These are phyloP conservation scores for Pammene aurita DNA, from an alignment of 2,888 invertebrate species.

Conservation along the genomic window DNA sequence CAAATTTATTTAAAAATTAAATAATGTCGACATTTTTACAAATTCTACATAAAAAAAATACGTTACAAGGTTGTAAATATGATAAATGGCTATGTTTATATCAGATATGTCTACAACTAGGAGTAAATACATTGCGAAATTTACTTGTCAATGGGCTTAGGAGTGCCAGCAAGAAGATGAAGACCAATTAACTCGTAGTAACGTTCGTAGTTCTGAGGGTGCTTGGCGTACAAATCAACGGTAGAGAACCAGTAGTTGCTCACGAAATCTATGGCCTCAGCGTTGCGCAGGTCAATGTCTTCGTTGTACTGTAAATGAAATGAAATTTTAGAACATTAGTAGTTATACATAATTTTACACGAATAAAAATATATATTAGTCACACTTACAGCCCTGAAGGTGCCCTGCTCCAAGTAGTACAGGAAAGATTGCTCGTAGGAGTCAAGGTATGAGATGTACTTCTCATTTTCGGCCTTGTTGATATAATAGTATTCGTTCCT, in stretches of 20 bases:
- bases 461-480: slow-evolving; percentile 71
- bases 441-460: slow-evolving; percentile 81
- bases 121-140: slow-evolving; percentile 39
- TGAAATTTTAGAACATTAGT: neutral
- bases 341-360: too few relatives aligned
- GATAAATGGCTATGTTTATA: too few relatives aligned
- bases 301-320: slow-evolving; percentile 58
- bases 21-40: too few relatives aligned
- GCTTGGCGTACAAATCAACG: slow-evolving; percentile 70
- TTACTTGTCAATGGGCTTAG: slow-evolving; percentile 57
- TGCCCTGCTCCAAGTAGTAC: slow-evolving; percentile 16
- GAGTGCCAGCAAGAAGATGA: slow-evolving; percentile 65
- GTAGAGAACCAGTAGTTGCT: slow-evolving; percentile 84
- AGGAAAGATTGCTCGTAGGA: slow-evolving; percentile 73
- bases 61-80: neutral
- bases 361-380: too few relatives aligned
- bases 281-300: slow-evolving; percentile 62
- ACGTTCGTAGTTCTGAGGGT: slow-evolving; percentile 67
- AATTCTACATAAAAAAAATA: too few relatives aligned
- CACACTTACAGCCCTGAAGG: slow-evolving; percentile 18
- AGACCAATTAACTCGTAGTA: slow-evolving; percentile 84
- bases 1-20: slow-evolving; percentile 27
- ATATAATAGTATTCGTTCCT: slow-evolving; percentile 85
- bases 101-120: neutral
- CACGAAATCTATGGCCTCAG: slow-evolving; percentile 79